Conservation (phyloP, 2,797 vertebrate species). For the Megalops cyprinoides region DNA sequence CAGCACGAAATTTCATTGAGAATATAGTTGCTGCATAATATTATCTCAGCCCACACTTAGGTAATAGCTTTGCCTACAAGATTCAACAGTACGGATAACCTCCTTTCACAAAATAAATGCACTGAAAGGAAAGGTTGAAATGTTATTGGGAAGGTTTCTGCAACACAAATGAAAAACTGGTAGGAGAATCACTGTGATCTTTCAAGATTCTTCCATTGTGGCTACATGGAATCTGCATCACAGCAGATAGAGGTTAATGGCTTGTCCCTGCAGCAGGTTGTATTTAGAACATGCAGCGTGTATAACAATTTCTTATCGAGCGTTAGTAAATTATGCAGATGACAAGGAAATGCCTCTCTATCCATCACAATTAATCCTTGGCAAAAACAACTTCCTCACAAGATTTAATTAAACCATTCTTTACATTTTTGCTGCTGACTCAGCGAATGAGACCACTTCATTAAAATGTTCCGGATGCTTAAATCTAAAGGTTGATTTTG, state of each 20-base stretch:
- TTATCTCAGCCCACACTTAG: too few relatives aligned
- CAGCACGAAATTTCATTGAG: neutral
- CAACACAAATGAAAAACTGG: too few relatives aligned
- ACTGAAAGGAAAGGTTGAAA: too few relatives aligned
- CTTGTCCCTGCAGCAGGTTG: neutral
- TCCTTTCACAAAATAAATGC: too few relatives aligned
- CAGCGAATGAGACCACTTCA: neutral
- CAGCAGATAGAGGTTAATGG: neutral
- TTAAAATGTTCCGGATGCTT: conserved; percentile 7
- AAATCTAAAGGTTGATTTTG: conserved; percentile 11
- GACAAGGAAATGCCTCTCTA: neutral
- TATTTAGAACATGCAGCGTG: neutral
- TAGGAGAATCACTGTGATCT: too few relatives aligned
- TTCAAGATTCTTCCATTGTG: neutral
- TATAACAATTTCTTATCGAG: neutral
- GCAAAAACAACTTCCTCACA: neutral
- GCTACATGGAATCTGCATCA: neutral
- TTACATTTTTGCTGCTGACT: neutral
- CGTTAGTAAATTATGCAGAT: neutral
- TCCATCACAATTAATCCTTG: neutral
- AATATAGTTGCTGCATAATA: too few relatives aligned
- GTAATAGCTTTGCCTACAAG: too few relatives aligned
- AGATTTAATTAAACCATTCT: conserved; percentile 12
- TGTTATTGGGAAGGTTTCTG: too few relatives aligned
- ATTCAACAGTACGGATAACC: too few relatives aligned